Base-by-base conservation (phyloP, 2,888 invertebrate genomes). In the Palloptera scutellata region DNA sequence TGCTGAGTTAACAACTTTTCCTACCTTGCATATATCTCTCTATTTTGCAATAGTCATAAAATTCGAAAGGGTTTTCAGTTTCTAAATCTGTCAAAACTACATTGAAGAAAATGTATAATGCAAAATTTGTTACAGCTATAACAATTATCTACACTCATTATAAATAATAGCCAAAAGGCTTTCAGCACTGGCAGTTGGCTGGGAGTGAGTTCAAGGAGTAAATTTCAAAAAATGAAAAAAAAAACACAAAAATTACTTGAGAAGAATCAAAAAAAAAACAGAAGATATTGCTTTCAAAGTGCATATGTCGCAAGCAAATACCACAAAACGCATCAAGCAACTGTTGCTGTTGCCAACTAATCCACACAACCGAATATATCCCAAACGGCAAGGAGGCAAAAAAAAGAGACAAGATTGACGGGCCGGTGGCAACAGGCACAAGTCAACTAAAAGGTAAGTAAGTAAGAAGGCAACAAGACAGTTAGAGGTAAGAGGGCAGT, bases 51-150 rank as follows among this genome's bases (percentile, higher is more conserved):
- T 30, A 30, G 30, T 30, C 30, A 30, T 30, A 30, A 30, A 30
- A 30, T 30, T 30, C 30, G 13, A 15, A 51, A 52, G 20, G 41
- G 30, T 40, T 41, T 42, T 57, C 40, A 62, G 52, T 53, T 62
- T 58, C 41, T 19, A 61, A 62, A 66, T 57, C 45, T 57, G 61
- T 66, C 66, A 45, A 66, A 66, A 66, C 66, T 57, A 66, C 61
- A 66, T 61, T 15, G 30, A 52, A 60, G n/a, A 53, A 65, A 43
- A 55, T 43, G 55, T 40, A 43, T 54, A 61, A 48, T 19, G 17
- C 30, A 30, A 62, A 65, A 61, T 65, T 64, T 57, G 65, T 58
- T 58, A 61, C 30, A 61, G 65, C 45, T 59, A 65, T 65, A 61
- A 41, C 45, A 62, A 67, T 68, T 63, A 64, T 64, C 45, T 64